Evolutionary conservation across 2,113 vertebrate genomes (phyloP), one percentile per base, ranked within the genome.

Genomic region (Pterophyllum scalare): DNA sequence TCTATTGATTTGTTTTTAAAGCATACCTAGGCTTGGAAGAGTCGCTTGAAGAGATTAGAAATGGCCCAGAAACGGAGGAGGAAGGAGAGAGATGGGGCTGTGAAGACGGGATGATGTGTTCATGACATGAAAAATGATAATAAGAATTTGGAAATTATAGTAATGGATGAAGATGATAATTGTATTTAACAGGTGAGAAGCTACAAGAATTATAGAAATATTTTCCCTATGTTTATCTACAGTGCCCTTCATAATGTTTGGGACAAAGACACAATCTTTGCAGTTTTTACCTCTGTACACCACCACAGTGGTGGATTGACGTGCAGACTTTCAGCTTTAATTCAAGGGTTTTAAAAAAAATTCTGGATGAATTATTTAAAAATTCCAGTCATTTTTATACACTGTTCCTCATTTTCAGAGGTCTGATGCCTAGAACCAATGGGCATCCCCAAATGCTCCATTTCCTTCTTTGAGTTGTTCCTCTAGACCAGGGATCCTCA

Each of bases 1-100:
- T 92, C 94, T 98, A 99, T 99, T 98, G 98, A 99, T 99, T 97
- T 98, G 96, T 97, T 98, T 96, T 98, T 97, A 96, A 98, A 98
- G 97, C 97, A 97, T 97, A 98, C 96, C 96, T 97, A 95, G 96
- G 95, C 96, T 97, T 97, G 92, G 82, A 88, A 82, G 88, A 95
- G 95, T 92, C 67, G 89, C 92, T 95, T 91, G 81, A 92, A 94
- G 90, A 94, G 92, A 95, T 94, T 93, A 94, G 92, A 94, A 94
- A 92, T 88, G 87, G 85, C 59, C 87, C 82, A 85, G 89, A 88
- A 88, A 92, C 82, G 61, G 67, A 88, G 85, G 24, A 86, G 65
- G 75, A 79, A 61, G 60, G 75, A 84, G 31, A 91, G 65, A 81
- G 20, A 20, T 15, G 22, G 33, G 10, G 77, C 5, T 33, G 20